Base-by-base conservation (phyloP, 2,797 vertebrate genomes). In the Pangasius sanitwongsei region DNA sequence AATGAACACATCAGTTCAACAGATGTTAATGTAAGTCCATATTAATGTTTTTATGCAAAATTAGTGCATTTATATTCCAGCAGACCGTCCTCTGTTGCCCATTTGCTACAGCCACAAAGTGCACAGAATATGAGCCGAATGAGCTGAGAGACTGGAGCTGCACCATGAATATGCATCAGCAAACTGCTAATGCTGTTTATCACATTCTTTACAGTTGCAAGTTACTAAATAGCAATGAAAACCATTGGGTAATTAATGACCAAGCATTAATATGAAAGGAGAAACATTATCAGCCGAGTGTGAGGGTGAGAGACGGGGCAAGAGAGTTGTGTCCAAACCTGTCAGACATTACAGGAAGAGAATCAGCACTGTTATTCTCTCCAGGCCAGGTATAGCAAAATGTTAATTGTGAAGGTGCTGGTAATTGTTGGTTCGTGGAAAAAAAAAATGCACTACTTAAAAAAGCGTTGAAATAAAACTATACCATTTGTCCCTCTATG, bases 241-340 rank as follows among this genome's bases (percentile, higher is more conserved):
- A 31, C 44, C 16, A 84, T 31, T 85, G n/a, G n/a, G 18, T 85
- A 55, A 70, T 70, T 70, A 85, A 85, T 1, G 15, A n/a, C n/a
- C 65, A 34, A 15, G n/a, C 65, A 8, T 85, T 85, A 69, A 85
- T 70, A 69, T 70, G 83, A 85, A 85, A 69, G 48, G 65, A 69
- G 65, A 50, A 37, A 15, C 83, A 15, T 85, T 70, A 85, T 85
- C 65, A 85, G 65, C 4, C 25, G n/a, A 15, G 65, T 70, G 83
- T 70, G 63, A 69, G n/a, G 63, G 63, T 16, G 59, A 83, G 11
- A 69, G 83, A 84, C 83, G 20, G 83, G 9, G 28, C 34, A 63
- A 31, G 41, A n/a, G 28, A 67, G 25, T 31, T 18, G 34, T 63
- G 59, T 83, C 37, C 37, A 83, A 28, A 6, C 34, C 61, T 41